Evolutionary conservation across 2,888 invertebrate genomes (phyloP).

Genomic region (Smittia sp.): DNA sequence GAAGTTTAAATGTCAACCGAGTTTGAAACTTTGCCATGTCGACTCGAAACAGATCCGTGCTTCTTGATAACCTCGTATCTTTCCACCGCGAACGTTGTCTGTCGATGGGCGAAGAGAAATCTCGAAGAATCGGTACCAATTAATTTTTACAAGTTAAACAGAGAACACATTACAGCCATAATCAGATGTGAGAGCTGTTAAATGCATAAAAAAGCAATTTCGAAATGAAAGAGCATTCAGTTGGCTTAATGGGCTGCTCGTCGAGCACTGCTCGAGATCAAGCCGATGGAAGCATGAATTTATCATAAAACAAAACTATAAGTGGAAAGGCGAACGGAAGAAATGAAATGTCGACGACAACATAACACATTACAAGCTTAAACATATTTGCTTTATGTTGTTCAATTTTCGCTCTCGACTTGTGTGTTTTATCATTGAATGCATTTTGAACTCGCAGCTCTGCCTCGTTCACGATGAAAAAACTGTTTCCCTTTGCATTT

Average conservation of each 20-base stretch:
- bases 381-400: slow-evolving; percentile 19
- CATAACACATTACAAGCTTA: slow-evolving; percentile 17
- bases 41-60: neutral
- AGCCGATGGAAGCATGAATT: slow-evolving; percentile 5
- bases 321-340: neutral
- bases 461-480: neutral
- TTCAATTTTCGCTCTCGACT: slow-evolving; percentile 34
- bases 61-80: slow-evolving; percentile 1
- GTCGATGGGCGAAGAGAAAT: neutral
- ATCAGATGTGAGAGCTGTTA: neutral
- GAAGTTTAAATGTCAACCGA: neutral
- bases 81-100: neutral
- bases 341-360: slow-evolving; percentile 21
- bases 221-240: neutral
- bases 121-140: neutral
- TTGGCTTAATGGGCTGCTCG: neutral
- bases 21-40: neutral
- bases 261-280: neutral
- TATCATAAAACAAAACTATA: slow-evolving; percentile 22
- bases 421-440: slow-evolving; percentile 20
- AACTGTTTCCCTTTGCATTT: slow-evolving; percentile 21
- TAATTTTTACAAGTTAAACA: slow-evolving; percentile 1
- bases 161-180: slow-evolving; percentile 12
- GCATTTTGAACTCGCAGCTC: neutral
- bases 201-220: slow-evolving; percentile 8